A percentile compares a stretch with the other conserved stretches of the same genome.
These are phyloP conservation scores for Chelidonichthys spinosus DNA, from an alignment of 2,797 vertebrate genomes.

Conservation along the genomic window DNA sequence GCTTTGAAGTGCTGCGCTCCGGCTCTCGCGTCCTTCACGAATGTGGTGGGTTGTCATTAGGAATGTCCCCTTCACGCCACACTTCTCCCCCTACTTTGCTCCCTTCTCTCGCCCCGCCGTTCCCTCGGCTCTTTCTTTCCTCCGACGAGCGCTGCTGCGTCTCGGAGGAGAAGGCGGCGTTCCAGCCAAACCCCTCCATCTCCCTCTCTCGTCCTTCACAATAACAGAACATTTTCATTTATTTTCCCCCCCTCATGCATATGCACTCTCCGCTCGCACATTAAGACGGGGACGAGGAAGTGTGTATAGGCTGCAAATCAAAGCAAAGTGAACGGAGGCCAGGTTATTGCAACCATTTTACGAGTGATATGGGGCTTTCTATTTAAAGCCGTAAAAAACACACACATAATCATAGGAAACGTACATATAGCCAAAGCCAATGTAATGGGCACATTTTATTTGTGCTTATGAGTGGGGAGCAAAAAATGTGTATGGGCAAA, in stretches of 20 bases:
- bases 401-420: conserved; percentile 65
- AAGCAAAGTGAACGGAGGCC: conserved; percentile 66
- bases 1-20: conserved; percentile 83
- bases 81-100: conserved; percentile 58
- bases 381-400: conserved; percentile 71
- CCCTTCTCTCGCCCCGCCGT: conserved; percentile 38
- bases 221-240: conserved; percentile 51
- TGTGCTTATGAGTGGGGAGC: conserved; percentile 71
- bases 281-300: conserved; percentile 42
- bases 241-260: conserved; percentile 48
- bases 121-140: conserved; percentile 52
- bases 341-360: conserved; percentile 72
- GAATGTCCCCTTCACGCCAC: conserved; percentile 83
- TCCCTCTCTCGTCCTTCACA: conserved; percentile 53
- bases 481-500: conserved; percentile 75
- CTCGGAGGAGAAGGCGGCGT: conserved; percentile 55
- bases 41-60: conserved; percentile 74
- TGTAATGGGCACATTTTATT: conserved; percentile 79
- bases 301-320: conserved; percentile 60
- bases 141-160: conserved; percentile 49
- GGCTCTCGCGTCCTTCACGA: conserved; percentile 87
- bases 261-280: conserved; percentile 42
- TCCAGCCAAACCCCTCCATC: conserved; percentile 21
- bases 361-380: conserved; percentile 63
- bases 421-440: conserved; percentile 64